Conservation (phyloP, 2,113 vertebrate species). For the Kryptolebias marmoratus region DNA sequence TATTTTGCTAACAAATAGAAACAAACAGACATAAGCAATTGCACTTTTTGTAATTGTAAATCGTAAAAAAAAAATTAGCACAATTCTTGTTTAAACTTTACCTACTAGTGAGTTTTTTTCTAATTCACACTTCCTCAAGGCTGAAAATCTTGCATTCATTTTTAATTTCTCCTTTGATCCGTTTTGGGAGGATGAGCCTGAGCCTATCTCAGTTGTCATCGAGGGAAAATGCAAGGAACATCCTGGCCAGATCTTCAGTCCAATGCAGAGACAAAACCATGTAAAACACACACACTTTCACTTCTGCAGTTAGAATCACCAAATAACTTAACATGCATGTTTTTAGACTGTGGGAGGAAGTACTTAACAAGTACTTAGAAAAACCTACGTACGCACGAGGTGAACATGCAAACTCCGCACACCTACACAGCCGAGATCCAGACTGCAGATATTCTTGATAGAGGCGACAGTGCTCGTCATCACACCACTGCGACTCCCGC, state of each 20-base stretch:
- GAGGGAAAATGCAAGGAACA: background rate
- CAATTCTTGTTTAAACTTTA: too few relatives aligned
- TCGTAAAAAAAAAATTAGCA: too few relatives aligned
- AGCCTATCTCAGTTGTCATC: background rate
- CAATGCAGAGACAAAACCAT: background rate
- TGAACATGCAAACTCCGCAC: background rate
- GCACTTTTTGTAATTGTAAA: too few relatives aligned
- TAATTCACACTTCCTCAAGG: conserved; percentile 10
- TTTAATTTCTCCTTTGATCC: background rate
- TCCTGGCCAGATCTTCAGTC: background rate
- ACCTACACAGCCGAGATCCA: background rate
- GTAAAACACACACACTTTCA: background rate
- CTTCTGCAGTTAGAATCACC: background rate
- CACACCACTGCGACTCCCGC: background rate
- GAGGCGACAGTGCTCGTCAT: background rate
- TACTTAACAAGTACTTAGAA: background rate
- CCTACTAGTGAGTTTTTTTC: background rate
- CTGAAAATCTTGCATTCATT: background rate
- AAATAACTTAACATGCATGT: background rate
- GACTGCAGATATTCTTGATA: background rate
- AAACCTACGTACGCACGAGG: too few relatives aligned
- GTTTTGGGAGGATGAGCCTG: background rate
- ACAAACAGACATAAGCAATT: too few relatives aligned
- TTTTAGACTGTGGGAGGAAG: background rate
- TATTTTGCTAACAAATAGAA: too few relatives aligned